Conservation (phyloP, 2,888 invertebrate species). For the Chelonus formosanus region DNA sequence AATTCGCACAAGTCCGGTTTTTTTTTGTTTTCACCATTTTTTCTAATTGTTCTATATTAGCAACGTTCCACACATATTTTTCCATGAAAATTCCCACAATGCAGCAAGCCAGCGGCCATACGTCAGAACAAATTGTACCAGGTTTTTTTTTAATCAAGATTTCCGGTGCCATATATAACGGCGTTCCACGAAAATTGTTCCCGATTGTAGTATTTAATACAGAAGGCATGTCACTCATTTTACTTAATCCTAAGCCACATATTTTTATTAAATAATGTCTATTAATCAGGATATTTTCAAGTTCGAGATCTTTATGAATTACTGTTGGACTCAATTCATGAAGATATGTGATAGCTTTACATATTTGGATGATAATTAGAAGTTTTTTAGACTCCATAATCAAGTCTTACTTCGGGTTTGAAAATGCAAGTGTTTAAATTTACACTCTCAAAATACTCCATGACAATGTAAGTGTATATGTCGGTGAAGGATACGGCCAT, state of each 20-base stretch:
- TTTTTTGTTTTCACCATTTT: too few relatives aligned
- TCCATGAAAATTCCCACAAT: too few relatives aligned
- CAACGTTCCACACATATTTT: too few relatives aligned
- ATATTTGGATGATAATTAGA: conserved; percentile 25
- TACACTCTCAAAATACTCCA: conserved; percentile 33
- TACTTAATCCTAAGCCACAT: conserved; percentile 30
- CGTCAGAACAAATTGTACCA: conserved; percentile 28
- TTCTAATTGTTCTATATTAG: too few relatives aligned
- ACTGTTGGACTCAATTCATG: too few relatives aligned
- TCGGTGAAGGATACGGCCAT: conserved; percentile 23
- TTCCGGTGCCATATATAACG: conserved; percentile 36
- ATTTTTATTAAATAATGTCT: conserved; percentile 20
- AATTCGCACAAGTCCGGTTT: too few relatives aligned
- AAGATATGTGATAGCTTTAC: conserved; percentile 19
- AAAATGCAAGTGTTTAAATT: conserved; percentile 21
- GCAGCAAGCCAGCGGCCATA: too few relatives aligned
- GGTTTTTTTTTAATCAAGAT: conserved; percentile 10
- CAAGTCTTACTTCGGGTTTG: conserved; percentile 13
- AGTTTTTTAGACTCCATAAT: conserved; percentile 11
- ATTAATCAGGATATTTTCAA: conserved; percentile 32
- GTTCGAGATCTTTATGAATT: conserved; percentile 21
- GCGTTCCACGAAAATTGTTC: conserved; percentile 24
- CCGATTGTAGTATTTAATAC: conserved; percentile 12
- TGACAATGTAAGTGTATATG: conserved; percentile 31
- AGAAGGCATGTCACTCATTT: conserved; percentile 19